Evolutionary conservation across 2,888 invertebrate species (phyloP), one percentile per base, ranked within the genome.

Genomic region (Epinotia bilunana): DNA sequence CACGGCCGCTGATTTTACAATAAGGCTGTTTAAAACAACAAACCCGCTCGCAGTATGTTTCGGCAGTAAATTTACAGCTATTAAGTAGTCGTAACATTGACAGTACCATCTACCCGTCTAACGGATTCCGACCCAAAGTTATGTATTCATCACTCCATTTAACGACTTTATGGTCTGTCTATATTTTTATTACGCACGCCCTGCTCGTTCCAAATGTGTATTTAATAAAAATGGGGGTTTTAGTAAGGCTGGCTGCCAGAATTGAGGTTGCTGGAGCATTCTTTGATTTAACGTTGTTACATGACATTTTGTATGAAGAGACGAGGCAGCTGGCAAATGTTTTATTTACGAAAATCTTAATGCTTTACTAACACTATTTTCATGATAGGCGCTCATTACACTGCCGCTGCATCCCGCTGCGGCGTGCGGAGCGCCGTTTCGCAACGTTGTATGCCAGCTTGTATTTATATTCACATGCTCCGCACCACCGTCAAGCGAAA

Each of bases 111-210:
- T 65, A 39, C 53, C 33, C 39, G 13, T 12, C 46, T 33, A 49
- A 16, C n/a, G 53, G 23, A 70, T 70, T 28, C 49, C 58, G 18
- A 43, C 55, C 18, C 57, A 70, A 49, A 74, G 74, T 74, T 69
- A 74, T 70, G 69, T 33, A 69, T 74, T 70, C 73, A n/a, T 74
- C 74, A 74, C 74, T 74, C 74, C 69, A 74, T 74, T 74, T 70
- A 74, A 74, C 74, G 70, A 74, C 58, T 74, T 74, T 74, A 74
- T 74, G 74, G 69, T n/a, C 57, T 70, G 74, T 70, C 69, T 74
- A 74, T 74, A 64, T 74, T 74, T 74, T 70, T 74, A 74, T 74
- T 74, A 58, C 74, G 33, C 69, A 49, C 46, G 62, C 73, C 57
- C 28, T 57, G 63, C 57, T 55, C 63, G 57, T 55, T 74, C 33